phyloP scores from a whole-genome alignment of 1,140 invertebrate species.

The Hylyphantes graminicola region DNA sequence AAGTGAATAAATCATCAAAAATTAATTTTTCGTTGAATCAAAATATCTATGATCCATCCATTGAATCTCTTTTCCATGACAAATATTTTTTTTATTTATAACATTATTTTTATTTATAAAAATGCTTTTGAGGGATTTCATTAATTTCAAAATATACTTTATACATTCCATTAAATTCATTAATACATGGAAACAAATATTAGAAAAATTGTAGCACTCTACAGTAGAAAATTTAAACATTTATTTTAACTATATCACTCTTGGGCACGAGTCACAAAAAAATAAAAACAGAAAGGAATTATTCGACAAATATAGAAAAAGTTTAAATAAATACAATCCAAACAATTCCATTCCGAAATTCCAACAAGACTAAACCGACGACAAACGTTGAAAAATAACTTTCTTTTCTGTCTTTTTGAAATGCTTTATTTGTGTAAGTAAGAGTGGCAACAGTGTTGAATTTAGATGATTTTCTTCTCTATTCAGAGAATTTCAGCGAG shows the following conservation, averaged over 20 bases:
- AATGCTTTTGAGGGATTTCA: no score
- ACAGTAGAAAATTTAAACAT: not conserved
- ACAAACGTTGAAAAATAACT: slow-evolving; percentile 28
- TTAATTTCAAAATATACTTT: no score
- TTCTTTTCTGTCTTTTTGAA: slow-evolving; percentile 3
- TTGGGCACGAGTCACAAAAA: slow-evolving; percentile 26
- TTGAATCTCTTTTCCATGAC: no score
- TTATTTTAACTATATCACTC: slow-evolving; percentile 15
- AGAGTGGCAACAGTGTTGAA: slow-evolving; percentile 10
- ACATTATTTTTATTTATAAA: no score
- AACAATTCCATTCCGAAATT: slow-evolving; percentile 33
- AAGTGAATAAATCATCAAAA: no score
- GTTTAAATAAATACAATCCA: not conserved
- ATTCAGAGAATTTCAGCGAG: slow-evolving; percentile 31
- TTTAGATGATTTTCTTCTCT: slow-evolving; percentile 25
- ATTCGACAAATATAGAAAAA: slow-evolving; percentile 1
- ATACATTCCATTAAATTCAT: not conserved
- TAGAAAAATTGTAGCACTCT: not conserved
- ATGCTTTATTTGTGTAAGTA: slow-evolving; percentile 41
- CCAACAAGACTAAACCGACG: slow-evolving; percentile 38
- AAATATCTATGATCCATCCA: no score
- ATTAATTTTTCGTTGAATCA: no score
- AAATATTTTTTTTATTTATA: no score
- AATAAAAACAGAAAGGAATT: not conserved
- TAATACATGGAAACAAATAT: not conserved